phyloP scores from a whole-genome alignment of 2,113 vertebrate genomes.

The Galbula dea region DNA sequence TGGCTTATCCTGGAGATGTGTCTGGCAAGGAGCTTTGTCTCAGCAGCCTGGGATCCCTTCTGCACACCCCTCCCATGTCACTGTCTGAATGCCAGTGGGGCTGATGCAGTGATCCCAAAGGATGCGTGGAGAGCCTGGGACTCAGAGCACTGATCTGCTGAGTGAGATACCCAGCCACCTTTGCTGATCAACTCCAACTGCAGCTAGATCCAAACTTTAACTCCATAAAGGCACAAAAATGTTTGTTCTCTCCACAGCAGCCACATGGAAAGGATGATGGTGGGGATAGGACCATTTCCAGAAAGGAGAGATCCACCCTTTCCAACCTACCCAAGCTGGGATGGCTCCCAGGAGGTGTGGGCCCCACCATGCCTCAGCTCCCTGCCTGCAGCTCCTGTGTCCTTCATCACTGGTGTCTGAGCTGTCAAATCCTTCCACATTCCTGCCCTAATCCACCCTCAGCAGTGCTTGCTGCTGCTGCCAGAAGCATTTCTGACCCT shows the following conservation, averaged over 20 bases:
- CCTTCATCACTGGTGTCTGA: neutral
- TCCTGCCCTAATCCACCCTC: neutral
- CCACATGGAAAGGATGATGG: neutral
- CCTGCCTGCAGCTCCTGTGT: neutral
- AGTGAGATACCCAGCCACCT: neutral
- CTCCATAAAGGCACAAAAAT: neutral
- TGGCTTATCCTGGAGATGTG: neutral
- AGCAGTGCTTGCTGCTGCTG: neutral
- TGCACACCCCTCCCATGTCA: neutral
- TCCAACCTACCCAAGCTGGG: neutral
- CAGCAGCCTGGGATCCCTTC: neutral
- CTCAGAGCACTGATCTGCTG: fast-evolving
- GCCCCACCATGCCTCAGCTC: neutral
- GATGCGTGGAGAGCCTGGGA: neutral
- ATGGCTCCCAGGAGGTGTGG: neutral
- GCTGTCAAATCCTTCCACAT: neutral
- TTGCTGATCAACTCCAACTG: neutral
- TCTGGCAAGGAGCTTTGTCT: neutral
- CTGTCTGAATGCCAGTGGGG: neutral
- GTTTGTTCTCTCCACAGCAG: neutral
- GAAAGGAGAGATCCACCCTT: neutral
- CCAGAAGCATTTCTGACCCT: neutral
- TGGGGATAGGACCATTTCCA: neutral
- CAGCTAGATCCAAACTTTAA: neutral
- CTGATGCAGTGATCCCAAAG: neutral